Conservation (phyloP, 1,140 invertebrate species). For the Cryptotermes secundus region DNA sequence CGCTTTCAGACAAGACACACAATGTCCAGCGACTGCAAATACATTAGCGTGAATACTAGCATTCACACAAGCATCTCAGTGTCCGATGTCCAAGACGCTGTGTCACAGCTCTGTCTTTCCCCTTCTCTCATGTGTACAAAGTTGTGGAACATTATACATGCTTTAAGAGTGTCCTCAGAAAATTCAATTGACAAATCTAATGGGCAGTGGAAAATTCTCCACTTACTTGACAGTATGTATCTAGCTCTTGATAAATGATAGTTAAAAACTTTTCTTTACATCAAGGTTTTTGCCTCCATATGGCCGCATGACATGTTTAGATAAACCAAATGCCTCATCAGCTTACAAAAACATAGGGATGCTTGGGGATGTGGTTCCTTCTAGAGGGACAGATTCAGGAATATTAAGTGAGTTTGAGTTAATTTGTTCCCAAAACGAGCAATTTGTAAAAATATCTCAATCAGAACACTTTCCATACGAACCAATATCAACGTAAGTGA, state of each 20-base stretch:
- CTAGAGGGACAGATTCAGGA: not conserved
- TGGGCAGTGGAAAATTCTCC: slow-evolving; percentile 41
- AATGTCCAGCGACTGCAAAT: too few relatives aligned
- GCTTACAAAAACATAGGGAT: too few relatives aligned
- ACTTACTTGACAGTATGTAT: slow-evolving; percentile 41
- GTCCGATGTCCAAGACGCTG: too few relatives aligned
- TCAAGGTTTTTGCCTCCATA: slow-evolving; percentile 36
- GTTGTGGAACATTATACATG: slow-evolving; percentile 42
- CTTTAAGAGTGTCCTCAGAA: slow-evolving; percentile 39
- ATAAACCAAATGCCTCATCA: too few relatives aligned
- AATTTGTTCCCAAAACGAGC: not conserved
- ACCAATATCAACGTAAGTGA: not conserved
- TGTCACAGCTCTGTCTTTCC: too few relatives aligned
- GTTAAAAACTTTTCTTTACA: too few relatives aligned
- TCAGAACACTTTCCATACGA: not conserved
- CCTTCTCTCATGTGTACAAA: slow-evolving; percentile 39
- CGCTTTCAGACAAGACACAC: too few relatives aligned
- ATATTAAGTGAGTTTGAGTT: not conserved
- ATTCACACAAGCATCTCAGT: too few relatives aligned
- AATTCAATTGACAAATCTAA: slow-evolving; percentile 38
- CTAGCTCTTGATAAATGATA: too few relatives aligned
- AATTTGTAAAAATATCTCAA: not conserved
- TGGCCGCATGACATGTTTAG: too few relatives aligned
- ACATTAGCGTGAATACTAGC: too few relatives aligned
- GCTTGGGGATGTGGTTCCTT: not conserved